Evolutionary conservation across 1,140 invertebrate species (phyloP).

Genomic region (Drosophila micromelanica): DNA sequence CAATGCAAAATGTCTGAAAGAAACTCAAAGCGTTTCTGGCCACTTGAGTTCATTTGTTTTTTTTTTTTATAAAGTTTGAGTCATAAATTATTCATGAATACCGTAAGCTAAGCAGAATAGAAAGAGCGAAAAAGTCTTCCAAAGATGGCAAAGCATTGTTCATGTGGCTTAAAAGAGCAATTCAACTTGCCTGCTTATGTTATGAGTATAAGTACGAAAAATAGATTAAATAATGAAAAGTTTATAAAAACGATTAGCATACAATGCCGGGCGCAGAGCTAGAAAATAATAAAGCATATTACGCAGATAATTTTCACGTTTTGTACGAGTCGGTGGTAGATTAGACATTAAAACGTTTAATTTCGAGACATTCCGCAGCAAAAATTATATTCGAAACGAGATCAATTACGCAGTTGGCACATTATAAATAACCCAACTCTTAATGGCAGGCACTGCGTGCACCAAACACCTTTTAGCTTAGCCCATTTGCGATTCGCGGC

Average conservation of each 20-base stretch:
- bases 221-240: slow-evolving; percentile 68
- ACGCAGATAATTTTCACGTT: slow-evolving; percentile 25
- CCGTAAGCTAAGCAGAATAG: slow-evolving; percentile 53
- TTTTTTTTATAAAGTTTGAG: slow-evolving; percentile 59
- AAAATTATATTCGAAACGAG: slow-evolving; percentile 19
- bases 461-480: slow-evolving; percentile 41
- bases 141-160: slow-evolving; percentile 25
- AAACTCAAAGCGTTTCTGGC: slow-evolving; percentile 39
- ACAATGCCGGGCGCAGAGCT: slow-evolving; percentile 38
- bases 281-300: slow-evolving; percentile 42
- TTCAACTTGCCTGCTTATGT: slow-evolving; percentile 29
- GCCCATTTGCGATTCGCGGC: slow-evolving; percentile 39
- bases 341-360: slow-evolving; percentile 15
- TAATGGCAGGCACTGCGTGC: slow-evolving; percentile 26
- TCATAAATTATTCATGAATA: slow-evolving; percentile 73
- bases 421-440: slow-evolving; percentile 36
- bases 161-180: slow-evolving; percentile 12
- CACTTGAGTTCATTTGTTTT: slow-evolving; percentile 49
- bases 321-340: slow-evolving; percentile 17
- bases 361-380: background rate
- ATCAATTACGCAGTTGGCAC: slow-evolving; percentile 33
- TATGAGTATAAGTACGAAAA: slow-evolving; percentile 29
- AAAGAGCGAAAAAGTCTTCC: slow-evolving; percentile 40
- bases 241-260: slow-evolving; percentile 69
- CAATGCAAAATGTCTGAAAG: too few species aligned